Percentiles rank a stretch among this genome's conserved stretches.
These are phyloP conservation scores for Nomada fabriciana DNA, from an alignment of 2,888 invertebrate genomes.

Conservation along the genomic window DNA sequence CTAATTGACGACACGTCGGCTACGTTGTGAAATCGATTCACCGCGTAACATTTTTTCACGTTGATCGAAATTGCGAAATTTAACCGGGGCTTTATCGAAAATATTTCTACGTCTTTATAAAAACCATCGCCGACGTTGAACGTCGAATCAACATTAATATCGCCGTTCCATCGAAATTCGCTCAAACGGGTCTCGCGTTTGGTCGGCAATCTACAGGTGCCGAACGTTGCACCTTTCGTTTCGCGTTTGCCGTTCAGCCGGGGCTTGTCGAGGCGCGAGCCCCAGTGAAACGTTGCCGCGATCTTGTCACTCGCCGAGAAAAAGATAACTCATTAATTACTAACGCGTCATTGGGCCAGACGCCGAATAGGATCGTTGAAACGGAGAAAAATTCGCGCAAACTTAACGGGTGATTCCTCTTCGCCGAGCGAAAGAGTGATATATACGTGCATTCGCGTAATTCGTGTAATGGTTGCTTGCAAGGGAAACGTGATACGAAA, in stretches of 20 bases:
- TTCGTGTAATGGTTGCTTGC: constrained; percentile 20
- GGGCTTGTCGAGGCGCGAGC: no score
- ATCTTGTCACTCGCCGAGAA: constrained; percentile 52
- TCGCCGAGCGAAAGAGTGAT: no score
- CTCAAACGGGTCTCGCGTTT: neutral
- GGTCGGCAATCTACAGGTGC: no score
- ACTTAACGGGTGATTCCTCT: neutral
- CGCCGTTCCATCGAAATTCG: neutral
- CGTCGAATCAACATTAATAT: no score
- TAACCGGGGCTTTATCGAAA: constrained; percentile 9
- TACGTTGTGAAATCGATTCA: constrained; percentile 70
- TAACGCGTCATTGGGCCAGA: constrained; percentile 66
- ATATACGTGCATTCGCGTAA: neutral
- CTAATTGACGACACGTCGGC: constrained; percentile 64
- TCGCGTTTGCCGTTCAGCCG: no score
- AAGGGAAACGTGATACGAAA: constrained; percentile 24
- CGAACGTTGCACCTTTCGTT: neutral
- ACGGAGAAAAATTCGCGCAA: no score
- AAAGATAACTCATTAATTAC: constrained; percentile 69
- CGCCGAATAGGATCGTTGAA: constrained; percentile 39
- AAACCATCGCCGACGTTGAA: no score
- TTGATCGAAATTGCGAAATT: constrained; percentile 14
- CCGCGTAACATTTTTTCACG: constrained; percentile 22
- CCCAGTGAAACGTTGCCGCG: constrained; percentile 41
- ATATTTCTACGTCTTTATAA: neutral